Conservation (phyloP, 2,888 invertebrate species). For the Drosophila nr. perissopoda region DNA sequence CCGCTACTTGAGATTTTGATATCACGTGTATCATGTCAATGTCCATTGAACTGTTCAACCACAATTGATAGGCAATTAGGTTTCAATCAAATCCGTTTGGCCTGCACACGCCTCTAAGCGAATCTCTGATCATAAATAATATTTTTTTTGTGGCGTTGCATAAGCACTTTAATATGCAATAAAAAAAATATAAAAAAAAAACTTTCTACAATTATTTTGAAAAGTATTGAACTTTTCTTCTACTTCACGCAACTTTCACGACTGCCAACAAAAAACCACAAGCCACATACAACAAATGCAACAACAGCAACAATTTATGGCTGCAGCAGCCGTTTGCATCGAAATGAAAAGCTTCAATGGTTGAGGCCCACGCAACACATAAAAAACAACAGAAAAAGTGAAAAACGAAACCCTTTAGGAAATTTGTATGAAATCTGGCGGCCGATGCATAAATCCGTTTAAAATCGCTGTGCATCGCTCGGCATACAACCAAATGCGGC, state of each 20-base stretch:
- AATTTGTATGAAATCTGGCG: constrained; percentile 66
- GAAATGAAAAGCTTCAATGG: constrained; percentile 59
- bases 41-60: constrained; percentile 43
- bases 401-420: constrained; percentile 79
- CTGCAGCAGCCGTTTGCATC: constrained; percentile 62
- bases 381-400: constrained; percentile 38
- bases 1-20: constrained; percentile 6
- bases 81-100: constrained; percentile 50
- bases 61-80: constrained; percentile 68
- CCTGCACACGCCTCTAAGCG: constrained; percentile 35
- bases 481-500: constrained; percentile 41
- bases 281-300: constrained; percentile 33
- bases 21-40: constrained; percentile 34
- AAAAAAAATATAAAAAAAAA: constrained; percentile 46
- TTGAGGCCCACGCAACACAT: constrained; percentile 69
- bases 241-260: constrained; percentile 81
- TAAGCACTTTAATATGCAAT: constrained; percentile 46
- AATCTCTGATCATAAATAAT: constrained; percentile 28
- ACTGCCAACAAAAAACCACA: constrained; percentile 54
- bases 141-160: constrained; percentile 38
- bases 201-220: constrained; percentile 79
- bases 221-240: constrained; percentile 78
- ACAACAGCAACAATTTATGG: constrained; percentile 64
- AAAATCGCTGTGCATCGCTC: constrained; percentile 61
- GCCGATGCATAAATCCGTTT: constrained; percentile 74